phyloP scores from a whole-genome alignment of 2,888 invertebrate genomes.

The Hypomecis punctinalis region DNA sequence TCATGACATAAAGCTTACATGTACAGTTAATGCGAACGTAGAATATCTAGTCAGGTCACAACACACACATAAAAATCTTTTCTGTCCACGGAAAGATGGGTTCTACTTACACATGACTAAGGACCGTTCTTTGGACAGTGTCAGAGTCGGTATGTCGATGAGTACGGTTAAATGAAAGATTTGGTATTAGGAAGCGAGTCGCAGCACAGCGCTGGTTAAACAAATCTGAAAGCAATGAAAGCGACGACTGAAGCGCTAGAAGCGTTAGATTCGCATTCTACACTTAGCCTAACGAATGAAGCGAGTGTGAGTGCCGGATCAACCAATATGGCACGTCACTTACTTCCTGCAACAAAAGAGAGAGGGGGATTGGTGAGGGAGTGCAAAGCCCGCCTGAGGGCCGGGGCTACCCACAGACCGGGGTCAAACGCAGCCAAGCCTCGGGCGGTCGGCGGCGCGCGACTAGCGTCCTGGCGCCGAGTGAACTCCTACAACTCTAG shows the following conservation, averaged over 20 bases:
- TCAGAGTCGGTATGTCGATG: slow-evolving; percentile 45
- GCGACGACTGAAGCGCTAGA: slow-evolving; percentile 73
- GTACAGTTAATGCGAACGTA: slow-evolving; percentile 57
- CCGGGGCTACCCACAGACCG: slow-evolving; percentile 62
- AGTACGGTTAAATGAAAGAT: slow-evolving; percentile 57
- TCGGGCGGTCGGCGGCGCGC: slow-evolving; percentile 58
- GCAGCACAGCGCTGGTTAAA: slow-evolving; percentile 59
- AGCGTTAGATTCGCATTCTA: slow-evolving; percentile 72
- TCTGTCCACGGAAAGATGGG: slow-evolving; percentile 57
- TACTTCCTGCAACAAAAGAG: slow-evolving; percentile 86
- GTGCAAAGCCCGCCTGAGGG: slow-evolving; percentile 71
- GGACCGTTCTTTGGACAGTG: slow-evolving; percentile 56
- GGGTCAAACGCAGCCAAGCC: slow-evolving; percentile 69
- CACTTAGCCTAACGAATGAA: slow-evolving; percentile 79
- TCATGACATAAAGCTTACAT: slow-evolving; percentile 56
- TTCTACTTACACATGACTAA: slow-evolving; percentile 57
- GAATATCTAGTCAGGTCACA: slow-evolving; percentile 35
- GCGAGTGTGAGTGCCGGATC: slow-evolving; percentile 79
- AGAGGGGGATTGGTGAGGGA: slow-evolving; percentile 77
- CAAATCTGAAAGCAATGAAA: slow-evolving; percentile 73
- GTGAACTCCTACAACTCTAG: slow-evolving; percentile 50
- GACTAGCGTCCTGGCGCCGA: slow-evolving; percentile 47
- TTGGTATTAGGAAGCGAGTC: slow-evolving; percentile 61
- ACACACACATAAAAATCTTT: slow-evolving; percentile 46
- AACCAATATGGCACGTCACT: slow-evolving; percentile 83